Evolutionary conservation across 2,888 invertebrate genomes (phyloP).

Genomic region (Achlya flavicornis): DNA sequence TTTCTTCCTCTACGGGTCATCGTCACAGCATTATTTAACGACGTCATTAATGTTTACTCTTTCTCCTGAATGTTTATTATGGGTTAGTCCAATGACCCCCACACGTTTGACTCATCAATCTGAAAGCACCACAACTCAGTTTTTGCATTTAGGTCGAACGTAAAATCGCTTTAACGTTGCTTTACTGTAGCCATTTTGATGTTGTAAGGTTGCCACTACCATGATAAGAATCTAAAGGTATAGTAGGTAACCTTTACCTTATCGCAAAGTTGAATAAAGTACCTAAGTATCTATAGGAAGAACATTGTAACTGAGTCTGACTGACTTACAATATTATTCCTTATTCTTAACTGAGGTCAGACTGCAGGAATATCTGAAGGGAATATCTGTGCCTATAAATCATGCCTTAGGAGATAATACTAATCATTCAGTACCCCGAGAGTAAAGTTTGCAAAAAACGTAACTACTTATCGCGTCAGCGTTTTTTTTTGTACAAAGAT

Average conservation of each 20-base stretch:
- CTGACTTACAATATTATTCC: too few species aligned
- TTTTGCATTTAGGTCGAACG: conserved; percentile 63
- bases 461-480: too few species aligned
- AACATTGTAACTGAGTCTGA: too few species aligned
- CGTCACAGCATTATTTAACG: conserved; percentile 2
- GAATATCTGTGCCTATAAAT: too few species aligned
- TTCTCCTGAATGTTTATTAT: conserved; percentile 40
- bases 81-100: conserved; percentile 53
- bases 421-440: too few species aligned
- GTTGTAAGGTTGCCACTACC: not conserved
- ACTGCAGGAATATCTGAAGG: too few species aligned
- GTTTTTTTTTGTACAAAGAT: too few species aligned
- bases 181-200: not conserved
- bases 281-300: too few species aligned
- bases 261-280: not conserved
- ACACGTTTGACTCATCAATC: conserved; percentile 49
- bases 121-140: conserved; percentile 36
- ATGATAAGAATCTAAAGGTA: too few species aligned
- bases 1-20: not conserved
- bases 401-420: too few species aligned
- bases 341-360: too few species aligned
- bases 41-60: conserved; percentile 24
- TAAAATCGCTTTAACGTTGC: conserved; percentile 38
- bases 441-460: too few species aligned
- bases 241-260: not conserved